A percentile compares a stretch with the other conserved stretches of the same genome.
These are phyloP conservation scores for Trachelus stipa DNA, from an alignment of 2,888 invertebrate genomes.

Conservation along the genomic window DNA sequence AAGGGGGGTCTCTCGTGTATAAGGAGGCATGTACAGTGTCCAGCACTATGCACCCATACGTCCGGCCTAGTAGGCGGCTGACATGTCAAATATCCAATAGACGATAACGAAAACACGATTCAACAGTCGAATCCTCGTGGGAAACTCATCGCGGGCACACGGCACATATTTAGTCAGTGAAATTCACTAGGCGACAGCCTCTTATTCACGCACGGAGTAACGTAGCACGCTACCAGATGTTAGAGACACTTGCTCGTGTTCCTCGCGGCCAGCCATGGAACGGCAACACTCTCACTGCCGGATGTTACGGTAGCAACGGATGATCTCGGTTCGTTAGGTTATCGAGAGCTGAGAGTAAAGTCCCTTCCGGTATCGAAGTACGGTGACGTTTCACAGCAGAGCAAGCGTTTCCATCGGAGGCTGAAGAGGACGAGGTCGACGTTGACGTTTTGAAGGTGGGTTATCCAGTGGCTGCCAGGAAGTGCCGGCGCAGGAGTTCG, in stretches of 20 bases:
- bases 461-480: background rate
- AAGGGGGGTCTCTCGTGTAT: background rate
- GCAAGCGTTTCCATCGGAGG: background rate
- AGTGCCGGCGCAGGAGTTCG: background rate
- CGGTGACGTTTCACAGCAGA: background rate
- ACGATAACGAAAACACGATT: background rate
- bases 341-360: background rate
- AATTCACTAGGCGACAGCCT: background rate
- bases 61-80: background rate
- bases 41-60: slow-evolving; percentile 8
- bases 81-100: background rate
- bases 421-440: background rate
- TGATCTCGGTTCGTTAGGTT: background rate
- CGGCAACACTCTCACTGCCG: slow-evolving; percentile 12
- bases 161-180: slow-evolving; percentile 5
- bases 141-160: background rate
- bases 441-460: background rate
- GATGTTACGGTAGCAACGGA: background rate
- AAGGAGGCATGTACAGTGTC: background rate
- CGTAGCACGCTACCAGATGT: slow-evolving; percentile 4
- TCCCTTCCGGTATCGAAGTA: background rate
- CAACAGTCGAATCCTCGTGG: background rate
- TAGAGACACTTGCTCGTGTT: slow-evolving; percentile 20
- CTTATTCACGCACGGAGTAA: background rate
- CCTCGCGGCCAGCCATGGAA: slow-evolving; percentile 5